Conservation (phyloP, 2,797 vertebrate species). For the Peromyscus nudipes region DNA sequence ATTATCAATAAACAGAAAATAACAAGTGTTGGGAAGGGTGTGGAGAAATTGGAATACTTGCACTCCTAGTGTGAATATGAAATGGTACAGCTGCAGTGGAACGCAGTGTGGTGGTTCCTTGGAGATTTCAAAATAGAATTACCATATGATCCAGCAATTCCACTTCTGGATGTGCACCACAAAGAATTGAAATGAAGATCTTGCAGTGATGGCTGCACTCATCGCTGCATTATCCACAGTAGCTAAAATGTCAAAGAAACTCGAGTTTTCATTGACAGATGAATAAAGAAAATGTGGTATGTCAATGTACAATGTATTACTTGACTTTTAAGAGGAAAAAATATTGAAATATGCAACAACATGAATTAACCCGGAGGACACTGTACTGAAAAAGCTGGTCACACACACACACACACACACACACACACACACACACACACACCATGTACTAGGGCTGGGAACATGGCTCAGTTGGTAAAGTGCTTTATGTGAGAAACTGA, state of each 20-base stretch:
- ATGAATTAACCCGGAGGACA: slow-evolving; percentile 5
- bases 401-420: neutral
- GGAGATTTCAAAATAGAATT: slow-evolving; percentile 60
- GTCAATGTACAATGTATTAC: neutral
- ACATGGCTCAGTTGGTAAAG: neutral
- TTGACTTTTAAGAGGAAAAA: slow-evolving; percentile 8
- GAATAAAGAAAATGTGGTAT: slow-evolving; percentile 32
- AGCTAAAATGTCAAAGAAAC: neutral
- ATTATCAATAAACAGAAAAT: slow-evolving; percentile 44
- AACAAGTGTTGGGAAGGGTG: slow-evolving; percentile 6
- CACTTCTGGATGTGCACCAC: neutral
- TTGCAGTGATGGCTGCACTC: neutral
- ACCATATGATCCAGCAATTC: slow-evolving; percentile 32
- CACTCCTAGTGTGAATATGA: slow-evolving; percentile 4
- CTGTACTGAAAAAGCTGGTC: neutral
- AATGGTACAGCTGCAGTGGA: slow-evolving; percentile 15
- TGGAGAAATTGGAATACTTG: neutral
- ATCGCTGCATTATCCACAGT: neutral
- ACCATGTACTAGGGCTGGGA: neutral
- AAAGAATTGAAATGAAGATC: neutral
- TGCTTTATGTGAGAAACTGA: neutral
- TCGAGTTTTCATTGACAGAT: neutral
- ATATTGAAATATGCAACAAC: neutral
- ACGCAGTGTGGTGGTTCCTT: neutral
- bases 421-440: neutral